Base-by-base conservation (phyloP, 2,113 vertebrate genomes). In the Emydura subglobosa region DNA sequence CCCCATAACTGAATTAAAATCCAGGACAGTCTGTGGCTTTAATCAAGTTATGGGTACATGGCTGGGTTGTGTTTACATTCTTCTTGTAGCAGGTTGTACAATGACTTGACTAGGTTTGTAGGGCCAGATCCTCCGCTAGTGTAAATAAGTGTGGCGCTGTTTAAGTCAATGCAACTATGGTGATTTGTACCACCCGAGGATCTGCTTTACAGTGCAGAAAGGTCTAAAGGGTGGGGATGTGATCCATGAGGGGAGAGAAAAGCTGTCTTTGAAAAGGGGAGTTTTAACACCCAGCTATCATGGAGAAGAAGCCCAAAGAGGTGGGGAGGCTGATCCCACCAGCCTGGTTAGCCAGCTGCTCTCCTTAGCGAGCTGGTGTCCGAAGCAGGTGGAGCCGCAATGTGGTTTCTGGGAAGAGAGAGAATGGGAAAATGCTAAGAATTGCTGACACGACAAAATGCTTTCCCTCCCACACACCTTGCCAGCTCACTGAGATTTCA, bases 401-500 rank as follows among this genome's bases (percentile, higher is more conserved):
- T 16, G 4, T 82, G 68, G 76, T 84, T 95, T 94, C 83, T 84
- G 87, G 84, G 89, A 65, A 90, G 91, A 92, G 95, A 90, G 91
- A 92, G 95, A 95, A 95, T 79, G 89, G 96, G 94, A 85, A n/a
- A 68, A 13, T 42, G 12, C 24, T 54, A 55, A 80, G 86, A 96
- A 88, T 29, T 54, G 76, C 53, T 88, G 85, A 85, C 39, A 51
- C 44, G 74, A 81, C 59, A 86, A 53, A 85, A 34, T 57, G 29
- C 4, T 80, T 68, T 11, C 79, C 74, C 57, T 42, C 22, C 79
- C 82, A 27, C 61, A 0, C 53, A 92, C 65, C 86, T 94, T 95
- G 39, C 44, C 17, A 85, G 78, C 57, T 90, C 89, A 79, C 94
- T 97, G 88, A 87, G 89, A 95, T 95, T 95, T 97, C 80, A 55